phyloP scores from a whole-genome alignment of 1,140 invertebrate genomes.

The Apis dorsata region DNA sequence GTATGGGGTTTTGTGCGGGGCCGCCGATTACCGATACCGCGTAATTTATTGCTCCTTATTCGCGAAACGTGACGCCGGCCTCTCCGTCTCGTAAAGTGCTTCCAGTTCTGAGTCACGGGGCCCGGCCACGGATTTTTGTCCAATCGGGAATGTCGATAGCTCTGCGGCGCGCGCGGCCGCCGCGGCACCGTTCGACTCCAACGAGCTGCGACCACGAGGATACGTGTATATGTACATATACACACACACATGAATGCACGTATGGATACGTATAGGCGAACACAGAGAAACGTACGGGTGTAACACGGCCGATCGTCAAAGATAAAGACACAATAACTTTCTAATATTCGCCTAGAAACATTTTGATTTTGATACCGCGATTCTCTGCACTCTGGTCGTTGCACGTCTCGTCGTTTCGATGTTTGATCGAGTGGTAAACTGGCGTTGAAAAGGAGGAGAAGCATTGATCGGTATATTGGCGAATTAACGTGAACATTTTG shows the following conservation, averaged over 20 bases:
- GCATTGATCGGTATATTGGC: too few relatives aligned
- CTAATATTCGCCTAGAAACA: conserved; percentile 53
- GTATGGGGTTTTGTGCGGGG: conserved; percentile 58
- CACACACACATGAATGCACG: not conserved
- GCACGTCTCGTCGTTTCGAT: too few relatives aligned
- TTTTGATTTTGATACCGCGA: conserved; percentile 22
- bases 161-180: conserved; percentile 50
- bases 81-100: conserved; percentile 73
- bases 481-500: too few relatives aligned
- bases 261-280: not conserved
- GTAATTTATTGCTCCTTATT: conserved; percentile 78
- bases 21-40: conserved; percentile 77
- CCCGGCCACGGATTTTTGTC: conserved; percentile 70
- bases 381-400: too few relatives aligned
- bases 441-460: too few relatives aligned
- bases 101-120: conserved; percentile 73
- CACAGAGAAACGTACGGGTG: not conserved
- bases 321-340: conserved; percentile 67
- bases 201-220: conserved; percentile 31
- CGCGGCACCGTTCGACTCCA: conserved; percentile 56
- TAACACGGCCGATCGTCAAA: conserved; percentile 56
- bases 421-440: too few relatives aligned
- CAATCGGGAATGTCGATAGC: conserved; percentile 75
- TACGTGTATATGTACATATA: too few relatives aligned
- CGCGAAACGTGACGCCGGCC: conserved; percentile 73